A percentile compares a stretch with the other conserved stretches of the same genome.
These are phyloP conservation scores for Hapalemur alaotrensis DNA, from an alignment of 2,797 vertebrate genomes.

Conservation along the genomic window DNA sequence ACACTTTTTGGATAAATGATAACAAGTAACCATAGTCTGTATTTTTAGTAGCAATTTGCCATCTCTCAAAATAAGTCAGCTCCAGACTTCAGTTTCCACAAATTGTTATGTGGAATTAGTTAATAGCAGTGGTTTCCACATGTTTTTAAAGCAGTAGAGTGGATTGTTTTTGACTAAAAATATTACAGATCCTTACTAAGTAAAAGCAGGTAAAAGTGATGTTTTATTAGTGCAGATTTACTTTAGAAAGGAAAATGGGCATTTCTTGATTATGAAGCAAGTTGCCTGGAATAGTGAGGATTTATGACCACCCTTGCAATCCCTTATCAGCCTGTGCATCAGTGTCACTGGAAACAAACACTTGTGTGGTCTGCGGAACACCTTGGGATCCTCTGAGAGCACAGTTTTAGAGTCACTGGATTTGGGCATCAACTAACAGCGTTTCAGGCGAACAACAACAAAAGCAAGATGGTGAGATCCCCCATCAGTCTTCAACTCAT, in stretches of 20 bases:
- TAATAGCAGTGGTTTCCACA: neutral
- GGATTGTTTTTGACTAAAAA: neutral
- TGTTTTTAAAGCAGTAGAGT: neutral
- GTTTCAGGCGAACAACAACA: neutral
- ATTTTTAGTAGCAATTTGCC: conserved; percentile 2
- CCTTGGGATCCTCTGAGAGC: neutral
- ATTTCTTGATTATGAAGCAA: neutral
- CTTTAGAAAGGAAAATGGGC: neutral
- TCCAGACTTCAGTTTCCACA: neutral
- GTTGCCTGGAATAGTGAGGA: neutral
- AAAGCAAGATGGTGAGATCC: neutral
- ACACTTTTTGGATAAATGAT: neutral
- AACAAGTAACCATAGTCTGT: neutral
- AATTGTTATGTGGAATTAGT: neutral
- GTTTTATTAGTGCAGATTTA: neutral
- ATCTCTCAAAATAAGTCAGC: neutral
- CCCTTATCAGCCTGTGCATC: neutral
- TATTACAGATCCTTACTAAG: neutral
- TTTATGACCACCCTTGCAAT: neutral
- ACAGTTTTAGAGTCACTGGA: neutral
- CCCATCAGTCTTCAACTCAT: neutral
- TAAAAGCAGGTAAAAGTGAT: neutral
- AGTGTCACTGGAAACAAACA: neutral
- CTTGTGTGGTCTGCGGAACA: neutral
- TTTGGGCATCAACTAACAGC: neutral